These are phyloP conservation scores for Lanius ludovicianus DNA, from an alignment of 2,113 vertebrate genomes.

Conservation along the genomic window DNA sequence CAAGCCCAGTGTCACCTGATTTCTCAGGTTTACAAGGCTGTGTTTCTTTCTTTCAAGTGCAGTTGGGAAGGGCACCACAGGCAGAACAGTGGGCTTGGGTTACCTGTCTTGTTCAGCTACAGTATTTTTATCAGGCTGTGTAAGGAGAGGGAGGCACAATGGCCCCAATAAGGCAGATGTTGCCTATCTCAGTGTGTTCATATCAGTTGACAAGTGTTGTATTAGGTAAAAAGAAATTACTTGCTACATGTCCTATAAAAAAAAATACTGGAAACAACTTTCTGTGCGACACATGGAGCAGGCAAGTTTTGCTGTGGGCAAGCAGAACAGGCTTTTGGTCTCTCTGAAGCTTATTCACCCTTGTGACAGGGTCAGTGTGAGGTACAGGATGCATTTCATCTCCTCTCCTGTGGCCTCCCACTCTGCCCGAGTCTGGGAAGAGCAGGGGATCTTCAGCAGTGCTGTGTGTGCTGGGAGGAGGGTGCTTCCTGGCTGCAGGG, in stretches of 20 bases:
- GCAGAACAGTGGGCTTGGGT: not conserved
- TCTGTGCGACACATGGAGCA: not conserved
- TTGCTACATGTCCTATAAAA: not conserved
- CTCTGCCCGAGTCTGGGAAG: not conserved
- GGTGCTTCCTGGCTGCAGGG: rapidly evolving
- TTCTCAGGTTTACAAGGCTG: not conserved
- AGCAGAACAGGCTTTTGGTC: not conserved
- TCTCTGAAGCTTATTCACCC: not conserved
- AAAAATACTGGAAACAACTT: not conserved
- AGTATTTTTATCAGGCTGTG: not conserved
- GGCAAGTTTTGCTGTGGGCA: not conserved
- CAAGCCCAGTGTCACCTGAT: not conserved
- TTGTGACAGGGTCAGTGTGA: rapidly evolving
- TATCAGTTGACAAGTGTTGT: not conserved
- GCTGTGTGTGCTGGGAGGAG: not conserved
- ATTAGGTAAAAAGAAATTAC: not conserved
- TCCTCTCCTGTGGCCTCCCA: not conserved
- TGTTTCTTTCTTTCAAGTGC: not conserved
- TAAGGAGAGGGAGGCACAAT: not conserved
- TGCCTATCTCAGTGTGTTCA: not conserved
- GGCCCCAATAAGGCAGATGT: not conserved
- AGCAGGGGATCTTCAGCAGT: not conserved
- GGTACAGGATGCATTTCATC: not conserved
- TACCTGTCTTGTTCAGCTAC: not conserved
- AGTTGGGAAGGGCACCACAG: not conserved